Conservation (phyloP, 2,888 invertebrate genomes). For the Hyposoter dolosus region DNA sequence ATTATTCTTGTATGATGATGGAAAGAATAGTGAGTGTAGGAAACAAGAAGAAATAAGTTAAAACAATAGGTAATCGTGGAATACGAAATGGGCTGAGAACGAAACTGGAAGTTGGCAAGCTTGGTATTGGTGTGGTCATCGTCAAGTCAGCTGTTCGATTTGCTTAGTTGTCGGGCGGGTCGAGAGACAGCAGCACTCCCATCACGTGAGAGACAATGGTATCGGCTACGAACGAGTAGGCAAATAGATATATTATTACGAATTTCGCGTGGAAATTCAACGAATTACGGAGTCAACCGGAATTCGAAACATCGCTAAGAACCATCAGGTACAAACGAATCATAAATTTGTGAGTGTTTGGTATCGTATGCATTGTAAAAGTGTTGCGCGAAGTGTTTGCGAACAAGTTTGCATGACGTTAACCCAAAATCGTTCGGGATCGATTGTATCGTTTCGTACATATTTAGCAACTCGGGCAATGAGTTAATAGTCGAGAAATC, state of each 20-base stretch:
- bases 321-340: constrained; percentile 56
- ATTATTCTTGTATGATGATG: background rate
- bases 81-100: background rate
- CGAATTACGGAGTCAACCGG: constrained; percentile 51
- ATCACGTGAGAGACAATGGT: constrained; percentile 82
- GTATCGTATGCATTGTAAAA: background rate
- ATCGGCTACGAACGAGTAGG: constrained; percentile 75
- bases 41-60: background rate
- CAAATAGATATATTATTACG: constrained; percentile 68
- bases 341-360: background rate
- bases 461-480: background rate
- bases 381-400: constrained; percentile 21
- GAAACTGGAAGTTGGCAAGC: constrained; percentile 43
- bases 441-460: constrained; percentile 9
- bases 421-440: constrained; percentile 55
- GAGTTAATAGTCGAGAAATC: background rate
- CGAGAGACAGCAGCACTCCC: constrained; percentile 81
- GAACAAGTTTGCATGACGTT: constrained; percentile 53
- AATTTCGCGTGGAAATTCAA: constrained; percentile 75
- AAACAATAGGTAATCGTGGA: background rate
- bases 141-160: constrained; percentile 66
- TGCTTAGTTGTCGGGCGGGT: constrained; percentile 79
- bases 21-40: background rate
- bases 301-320: constrained; percentile 34
- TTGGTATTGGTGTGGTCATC: constrained; percentile 60